A percentile compares a stretch with the other conserved stretches of the same genome.
Conservation (phyloP, 1,140 invertebrate genomes). For the Drosophila subpulchrella region DNA sequence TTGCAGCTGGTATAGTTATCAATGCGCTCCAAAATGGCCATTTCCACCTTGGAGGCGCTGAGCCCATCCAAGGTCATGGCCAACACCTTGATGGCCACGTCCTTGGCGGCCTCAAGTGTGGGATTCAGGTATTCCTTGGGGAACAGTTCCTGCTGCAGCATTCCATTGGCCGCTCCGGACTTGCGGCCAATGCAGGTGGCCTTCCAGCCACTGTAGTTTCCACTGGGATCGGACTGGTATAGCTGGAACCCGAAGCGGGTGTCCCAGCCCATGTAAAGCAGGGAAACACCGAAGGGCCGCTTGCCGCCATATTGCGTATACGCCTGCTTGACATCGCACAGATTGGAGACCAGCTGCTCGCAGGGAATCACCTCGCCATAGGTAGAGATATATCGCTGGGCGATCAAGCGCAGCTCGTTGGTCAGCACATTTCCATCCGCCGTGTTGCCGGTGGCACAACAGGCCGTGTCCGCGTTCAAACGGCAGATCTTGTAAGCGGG, state of each 20-base stretch:
- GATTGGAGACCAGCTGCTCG: conserved; percentile 97
- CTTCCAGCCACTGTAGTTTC: conserved; percentile 99
- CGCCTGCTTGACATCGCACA: conserved; percentile 99
- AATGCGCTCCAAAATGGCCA: conserved; percentile 93
- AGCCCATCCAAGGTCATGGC: conserved; percentile 98
- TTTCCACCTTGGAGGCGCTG: conserved; percentile 97
- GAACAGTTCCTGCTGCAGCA: conserved; percentile 98
- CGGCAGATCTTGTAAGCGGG: conserved; percentile 99
- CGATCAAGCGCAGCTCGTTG: conserved; percentile 96
- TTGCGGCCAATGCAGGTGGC: conserved; percentile 99
- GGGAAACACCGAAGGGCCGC: conserved; percentile 98
- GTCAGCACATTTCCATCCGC: conserved; percentile 99
- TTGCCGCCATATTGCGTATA: conserved; percentile 99
- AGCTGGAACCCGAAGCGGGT: conserved; percentile 99
- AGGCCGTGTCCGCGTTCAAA: conserved; percentile 97
- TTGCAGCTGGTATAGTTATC: conserved; percentile 93
- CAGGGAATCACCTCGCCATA: conserved; percentile 99
- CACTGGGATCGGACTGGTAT: conserved; percentile 99
- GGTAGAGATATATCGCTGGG: conserved; percentile 95
- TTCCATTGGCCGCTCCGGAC: conserved; percentile 97
- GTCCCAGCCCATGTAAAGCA: conserved; percentile 99
- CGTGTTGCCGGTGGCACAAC: conserved; percentile 99
- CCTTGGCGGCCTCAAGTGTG: conserved; percentile 89
- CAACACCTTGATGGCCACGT: conserved; percentile 97
- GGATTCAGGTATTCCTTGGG: conserved; percentile 91